phyloP scores from a whole-genome alignment of 2,113 vertebrate genomes.

The Xenopus borealis region DNA sequence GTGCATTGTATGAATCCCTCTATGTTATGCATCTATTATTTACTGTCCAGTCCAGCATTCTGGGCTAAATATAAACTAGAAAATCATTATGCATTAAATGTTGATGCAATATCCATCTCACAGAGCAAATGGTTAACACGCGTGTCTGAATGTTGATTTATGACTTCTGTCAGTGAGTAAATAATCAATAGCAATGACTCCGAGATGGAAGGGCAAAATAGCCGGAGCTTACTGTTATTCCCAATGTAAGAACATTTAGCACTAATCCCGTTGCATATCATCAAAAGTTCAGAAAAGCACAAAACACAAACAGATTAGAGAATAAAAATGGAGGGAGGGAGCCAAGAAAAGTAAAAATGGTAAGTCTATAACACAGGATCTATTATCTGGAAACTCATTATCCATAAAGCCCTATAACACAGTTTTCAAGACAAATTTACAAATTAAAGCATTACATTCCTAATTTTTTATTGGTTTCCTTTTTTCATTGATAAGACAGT shows the following conservation, averaged over 20 bases:
- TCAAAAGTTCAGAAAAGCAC: too few relatives aligned
- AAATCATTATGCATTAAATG: background rate
- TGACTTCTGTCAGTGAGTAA: background rate
- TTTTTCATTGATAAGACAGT: too few relatives aligned
- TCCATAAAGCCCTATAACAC: too few relatives aligned
- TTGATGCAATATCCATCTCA: conserved; percentile 13
- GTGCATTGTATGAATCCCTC: conserved; percentile 12
- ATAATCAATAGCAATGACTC: conserved; percentile 9
- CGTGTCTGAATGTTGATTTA: background rate
- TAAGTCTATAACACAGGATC: too few relatives aligned
- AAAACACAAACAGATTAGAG: too few relatives aligned
- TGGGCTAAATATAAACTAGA: background rate
- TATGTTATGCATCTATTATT: conserved; percentile 28
- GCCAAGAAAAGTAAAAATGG: too few relatives aligned
- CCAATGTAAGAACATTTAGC: background rate
- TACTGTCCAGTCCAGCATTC: background rate
- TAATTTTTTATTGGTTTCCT: too few relatives aligned
- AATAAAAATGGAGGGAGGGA: too few relatives aligned
- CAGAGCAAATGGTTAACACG: background rate
- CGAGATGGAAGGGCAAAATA: conserved; percentile 13
- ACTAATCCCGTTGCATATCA: background rate
- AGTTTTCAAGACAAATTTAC: too few relatives aligned
- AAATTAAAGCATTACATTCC: too few relatives aligned
- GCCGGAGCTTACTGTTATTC: background rate
- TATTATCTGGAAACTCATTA: too few relatives aligned